These are phyloP conservation scores for Synchiropus splendidus DNA, from an alignment of 2,113 vertebrate species.

Conservation along the genomic window DNA sequence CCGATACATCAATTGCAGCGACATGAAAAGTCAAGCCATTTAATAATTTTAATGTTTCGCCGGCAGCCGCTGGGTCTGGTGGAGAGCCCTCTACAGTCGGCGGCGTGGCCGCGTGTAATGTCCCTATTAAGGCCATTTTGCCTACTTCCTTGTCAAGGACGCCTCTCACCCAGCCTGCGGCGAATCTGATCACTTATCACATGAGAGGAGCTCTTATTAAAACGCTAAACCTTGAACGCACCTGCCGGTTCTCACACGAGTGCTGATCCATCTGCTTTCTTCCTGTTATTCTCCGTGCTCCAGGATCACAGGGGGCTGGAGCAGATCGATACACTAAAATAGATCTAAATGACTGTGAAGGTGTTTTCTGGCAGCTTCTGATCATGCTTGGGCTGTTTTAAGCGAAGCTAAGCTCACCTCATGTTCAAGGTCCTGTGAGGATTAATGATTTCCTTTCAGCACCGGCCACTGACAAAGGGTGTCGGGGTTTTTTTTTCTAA, in stretches of 20 bases:
- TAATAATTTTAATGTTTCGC: slow-evolving; percentile 43
- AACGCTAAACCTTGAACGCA: too few relatives aligned
- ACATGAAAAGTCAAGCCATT: slow-evolving; percentile 23
- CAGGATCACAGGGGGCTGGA: too few relatives aligned
- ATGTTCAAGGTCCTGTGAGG: too few relatives aligned
- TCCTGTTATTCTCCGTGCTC: too few relatives aligned
- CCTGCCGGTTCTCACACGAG: too few relatives aligned
- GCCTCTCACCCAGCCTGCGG: slow-evolving; percentile 7
- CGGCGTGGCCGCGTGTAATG: slow-evolving; percentile 21
- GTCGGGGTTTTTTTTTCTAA: too few relatives aligned
- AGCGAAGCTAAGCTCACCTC: too few relatives aligned
- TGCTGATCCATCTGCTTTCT: too few relatives aligned
- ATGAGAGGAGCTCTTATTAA: too few relatives aligned
- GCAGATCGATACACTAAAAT: too few relatives aligned
- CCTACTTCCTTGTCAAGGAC: slow-evolving; percentile 27
- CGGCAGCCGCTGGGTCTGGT: slow-evolving; percentile 9
- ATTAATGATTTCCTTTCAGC: too few relatives aligned
- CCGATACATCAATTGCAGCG: slow-evolving; percentile 7
- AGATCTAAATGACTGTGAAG: slow-evolving; percentile 2
- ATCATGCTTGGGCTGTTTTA: neutral
- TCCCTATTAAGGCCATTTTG: slow-evolving; percentile 20
- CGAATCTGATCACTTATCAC: neutral
- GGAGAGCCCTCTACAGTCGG: slow-evolving; percentile 14
- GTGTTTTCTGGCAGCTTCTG: slow-evolving; percentile 4
- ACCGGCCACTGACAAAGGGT: too few relatives aligned